Evolutionary conservation across 2,888 invertebrate species (phyloP), one percentile per base, ranked within the genome.

Genomic region (Lycophotia porphyrea): DNA sequence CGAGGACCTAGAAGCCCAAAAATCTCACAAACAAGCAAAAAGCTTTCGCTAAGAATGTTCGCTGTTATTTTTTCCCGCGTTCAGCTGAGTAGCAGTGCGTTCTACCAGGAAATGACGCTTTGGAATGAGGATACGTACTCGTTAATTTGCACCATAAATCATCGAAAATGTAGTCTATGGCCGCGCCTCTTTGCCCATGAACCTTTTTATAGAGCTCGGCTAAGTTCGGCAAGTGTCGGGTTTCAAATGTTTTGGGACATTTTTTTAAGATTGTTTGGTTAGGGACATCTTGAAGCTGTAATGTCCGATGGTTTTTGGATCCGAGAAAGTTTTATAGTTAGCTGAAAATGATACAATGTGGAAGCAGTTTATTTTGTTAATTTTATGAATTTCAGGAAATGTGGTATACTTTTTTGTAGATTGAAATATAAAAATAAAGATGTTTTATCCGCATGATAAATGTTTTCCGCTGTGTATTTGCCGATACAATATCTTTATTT

Each of bases 71-170:
- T 94, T 94, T 92, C 89, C 82, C 82, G 91, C 91, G 91, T 91
- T 92, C 91, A 93, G 93, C 91, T 92, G 91, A 91, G 90, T 91
- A 91, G 93, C 93, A 91, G 92, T 92, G 93, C 92, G 94, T 89
- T 96, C 95, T 95, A 93, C 95, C 96, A 96, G 96, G 96, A 96
- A 96, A 96, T 95, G 96, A 96, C 92, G 94, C 90, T 91, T 90
- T 90, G 95, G 96, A 96, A 96, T 96, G 96, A 96, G 96, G 96
- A 96, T 96, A 95, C 94, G 93, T 95, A 94, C 96, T 95, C 95
- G 96, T 96, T 96, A 96, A 96, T 96, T 96, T 96, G 95, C 94
- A 92, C 92, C 96, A 96, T 96, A 96, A 96, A 96, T 96, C 96
- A 96, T 96, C 95, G 94, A 92, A 93, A 95, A 95, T 94, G 95